Base-by-base conservation (phyloP, 53 echinoderm and acorn worm species). In the Paracentrotus lividus region DNA sequence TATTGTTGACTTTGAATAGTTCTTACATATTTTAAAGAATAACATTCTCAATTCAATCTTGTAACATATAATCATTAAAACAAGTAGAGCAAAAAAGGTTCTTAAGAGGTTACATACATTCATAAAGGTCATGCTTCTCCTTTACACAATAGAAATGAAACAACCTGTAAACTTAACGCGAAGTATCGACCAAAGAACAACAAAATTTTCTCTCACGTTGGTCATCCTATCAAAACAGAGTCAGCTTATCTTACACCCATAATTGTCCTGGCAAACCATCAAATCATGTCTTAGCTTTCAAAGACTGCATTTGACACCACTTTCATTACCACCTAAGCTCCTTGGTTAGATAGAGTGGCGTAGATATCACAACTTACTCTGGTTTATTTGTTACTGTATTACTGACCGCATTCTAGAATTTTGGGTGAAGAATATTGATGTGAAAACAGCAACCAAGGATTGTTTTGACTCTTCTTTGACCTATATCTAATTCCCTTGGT, bases 241-340 rank as follows among this genome's bases (percentile, higher is more conserved):
- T 49, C 6, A 26, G 44, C 47, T 81, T 81, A n/a, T 47, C 27
- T 81, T 47, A 81, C 81, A 47, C 20, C 45, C 72, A 15, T 2
- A 38, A 72, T 38, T 45, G 81, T 81, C 47, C 47, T n/a, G 2
- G 47, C 24, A 81, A 81, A 47, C 47, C 81, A 81, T 45, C 47
- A 47, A 81, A 81, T 81, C 47, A 47, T 81, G 81, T 81, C n/a
- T 81, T 81, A 43, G 49, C 81, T 81, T 81, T 81, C 81, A 81
- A 44, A 81, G 47, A 26, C 45, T n/a, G 20, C 38, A 81, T 81
- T 27, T n/a, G 81, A 81, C 49, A 81, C 81, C 81, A 81, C 81
- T 81, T 81, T 81, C 81, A 81, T 81, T 81, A 81, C 81, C 8
- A 47, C 81, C 47, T 47, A 81, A 81, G 81, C 81, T 47, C 12